Evolutionary conservation across 2,113 vertebrate species (phyloP).

Genomic region (Festucalex cinctus): DNA sequence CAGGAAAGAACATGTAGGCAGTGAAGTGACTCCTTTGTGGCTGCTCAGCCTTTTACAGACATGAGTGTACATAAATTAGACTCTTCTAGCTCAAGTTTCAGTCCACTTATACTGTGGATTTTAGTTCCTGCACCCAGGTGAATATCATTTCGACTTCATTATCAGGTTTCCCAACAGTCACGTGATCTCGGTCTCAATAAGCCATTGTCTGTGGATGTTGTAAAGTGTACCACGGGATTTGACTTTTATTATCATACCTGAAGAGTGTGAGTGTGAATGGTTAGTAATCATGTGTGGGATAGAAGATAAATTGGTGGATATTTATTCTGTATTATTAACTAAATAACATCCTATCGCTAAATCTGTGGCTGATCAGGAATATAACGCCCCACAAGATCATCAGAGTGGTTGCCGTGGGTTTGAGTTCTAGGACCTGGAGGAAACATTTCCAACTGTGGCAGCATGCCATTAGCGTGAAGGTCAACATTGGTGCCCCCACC

Average conservation of each 20-base stretch:
- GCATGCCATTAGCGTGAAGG: constrained; percentile 43
- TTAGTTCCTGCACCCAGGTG: not conserved
- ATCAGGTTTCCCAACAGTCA: not conserved
- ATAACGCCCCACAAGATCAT: constrained; percentile 24
- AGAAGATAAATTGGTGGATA: not conserved
- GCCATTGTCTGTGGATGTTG: not conserved
- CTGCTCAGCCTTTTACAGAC: not conserved
- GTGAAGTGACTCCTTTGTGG: constrained; percentile 10
- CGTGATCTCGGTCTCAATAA: not conserved
- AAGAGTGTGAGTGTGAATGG: not conserved
- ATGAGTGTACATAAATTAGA: not conserved
- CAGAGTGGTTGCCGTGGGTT: not conserved
- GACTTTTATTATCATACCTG: not conserved
- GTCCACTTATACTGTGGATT: not conserved
- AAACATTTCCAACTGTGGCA: constrained; percentile 48
- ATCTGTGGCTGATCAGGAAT: constrained; percentile 34
- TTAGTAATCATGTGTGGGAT: not conserved
- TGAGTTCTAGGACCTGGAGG: constrained; percentile 45
- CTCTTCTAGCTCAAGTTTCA: not conserved
- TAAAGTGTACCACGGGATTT: not conserved
- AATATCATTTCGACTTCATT: not conserved
- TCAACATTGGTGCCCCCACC: constrained; percentile 59
- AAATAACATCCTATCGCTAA: constrained; percentile 25
- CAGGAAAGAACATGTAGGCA: not conserved
- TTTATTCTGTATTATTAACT: not conserved